phyloP scores from a whole-genome alignment of 2,888 invertebrate genomes.

The Clivina fossor region DNA sequence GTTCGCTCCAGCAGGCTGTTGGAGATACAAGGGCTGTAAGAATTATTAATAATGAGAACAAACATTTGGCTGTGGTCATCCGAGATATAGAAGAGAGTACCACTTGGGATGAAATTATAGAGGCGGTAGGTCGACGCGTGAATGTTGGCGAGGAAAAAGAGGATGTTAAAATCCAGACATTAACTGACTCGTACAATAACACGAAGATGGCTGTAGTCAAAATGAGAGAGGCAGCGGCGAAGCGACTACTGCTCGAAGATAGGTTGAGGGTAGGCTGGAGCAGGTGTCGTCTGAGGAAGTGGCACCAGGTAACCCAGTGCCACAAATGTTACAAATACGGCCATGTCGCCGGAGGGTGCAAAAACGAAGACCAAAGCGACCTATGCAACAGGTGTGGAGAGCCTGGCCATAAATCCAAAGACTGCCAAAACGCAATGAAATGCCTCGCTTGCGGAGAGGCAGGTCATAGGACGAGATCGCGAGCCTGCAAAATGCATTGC shows the following conservation, averaged over 20 bases:
- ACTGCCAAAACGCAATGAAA: background rate
- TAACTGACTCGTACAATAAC: background rate
- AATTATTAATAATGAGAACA: too few species aligned
- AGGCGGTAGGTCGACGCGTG: background rate
- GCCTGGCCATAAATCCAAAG: conserved; percentile 10
- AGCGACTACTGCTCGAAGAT: background rate
- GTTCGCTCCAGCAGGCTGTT: too few species aligned
- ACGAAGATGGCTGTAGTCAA: background rate
- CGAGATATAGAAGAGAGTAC: background rate
- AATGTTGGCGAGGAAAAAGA: background rate
- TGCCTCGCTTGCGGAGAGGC: background rate
- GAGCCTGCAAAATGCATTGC: background rate
- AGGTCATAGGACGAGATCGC: background rate
- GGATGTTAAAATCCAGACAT: background rate
- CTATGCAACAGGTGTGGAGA: conserved; percentile 24
- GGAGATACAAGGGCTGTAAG: too few species aligned
- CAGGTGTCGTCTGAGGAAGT: background rate
- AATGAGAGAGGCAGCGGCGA: background rate
- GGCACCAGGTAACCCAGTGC: conserved; percentile 9
- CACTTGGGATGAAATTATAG: background rate
- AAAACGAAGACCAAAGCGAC: background rate
- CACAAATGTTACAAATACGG: conserved; percentile 15
- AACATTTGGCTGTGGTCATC: too few species aligned
- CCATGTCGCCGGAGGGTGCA: conserved; percentile 13
- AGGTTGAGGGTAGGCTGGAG: conserved; percentile 1